Base-by-base conservation (phyloP, 2,888 invertebrate species). In the Papilio elwesi region DNA sequence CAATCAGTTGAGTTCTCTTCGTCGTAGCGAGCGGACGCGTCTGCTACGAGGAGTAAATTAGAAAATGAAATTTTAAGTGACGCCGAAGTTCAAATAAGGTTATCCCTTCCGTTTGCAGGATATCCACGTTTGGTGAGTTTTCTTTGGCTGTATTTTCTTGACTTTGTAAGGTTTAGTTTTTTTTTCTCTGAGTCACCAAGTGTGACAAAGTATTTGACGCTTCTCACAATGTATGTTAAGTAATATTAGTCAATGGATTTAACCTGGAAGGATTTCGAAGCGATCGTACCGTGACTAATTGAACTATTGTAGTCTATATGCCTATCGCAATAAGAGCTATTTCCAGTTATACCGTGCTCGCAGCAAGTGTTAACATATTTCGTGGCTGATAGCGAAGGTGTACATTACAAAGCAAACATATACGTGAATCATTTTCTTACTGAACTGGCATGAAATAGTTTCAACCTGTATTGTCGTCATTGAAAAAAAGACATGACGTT, bases 101-200 rank as follows among this genome's bases (percentile, higher is more conserved):
- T 91, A 89, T 88, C 90, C 86, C 81, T 82, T 81, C 79, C 86
- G 86, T 87, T 88, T 85, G 84, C 85, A 87, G 91, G 90, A 90
- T 90, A 90, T 89, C 88, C 86, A 83, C 82, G 81, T 80, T 76
- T 74, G 79, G 81, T 82, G 74, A 81, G 80, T 81, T 76, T 66
- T 76, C 82, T 84, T 78, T 81, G 81, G 76, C 80, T 81, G 80
- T 79, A 79, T 82, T 75, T 78, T 75, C 76, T 80, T 74, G 55
- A 71, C 70, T 68, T 48, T 69, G 26, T 26, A 2, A 2, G 82
- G 79, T 84, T 87, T 89, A 83, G 78, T 76, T 71, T 76, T 71
- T 75, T 69, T 76, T 73, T 70, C 69, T 73, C 74, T 77, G 74
- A 78, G 74, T 80, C 81, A 81, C 81, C 74, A 72, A 74, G 52